phyloP scores from a whole-genome alignment of 1,140 invertebrate genomes.

The Pseudomyrmex gracilis region DNA sequence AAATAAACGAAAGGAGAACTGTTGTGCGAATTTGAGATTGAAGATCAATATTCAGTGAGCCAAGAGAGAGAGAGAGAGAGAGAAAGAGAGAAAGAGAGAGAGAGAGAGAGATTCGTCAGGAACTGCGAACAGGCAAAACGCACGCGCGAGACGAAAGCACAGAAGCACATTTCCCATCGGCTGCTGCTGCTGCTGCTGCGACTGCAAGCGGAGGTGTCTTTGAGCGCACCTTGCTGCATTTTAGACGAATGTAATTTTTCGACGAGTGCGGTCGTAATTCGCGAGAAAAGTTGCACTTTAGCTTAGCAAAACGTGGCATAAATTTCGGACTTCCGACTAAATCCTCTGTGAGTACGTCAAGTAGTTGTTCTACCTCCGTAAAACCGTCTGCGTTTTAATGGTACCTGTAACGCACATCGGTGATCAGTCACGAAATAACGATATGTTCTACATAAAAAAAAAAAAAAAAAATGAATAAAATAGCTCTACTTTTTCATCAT shows the following conservation, averaged over 20 bases:
- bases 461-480: conserved; percentile 8
- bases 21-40: conserved; percentile 64
- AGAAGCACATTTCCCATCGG: conserved; percentile 21
- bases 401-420: background rate
- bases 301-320: too few relatives aligned
- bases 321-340: background rate
- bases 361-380: background rate
- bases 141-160: conserved; percentile 67
- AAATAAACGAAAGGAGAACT: conserved; percentile 17
- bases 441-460: conserved; percentile 17
- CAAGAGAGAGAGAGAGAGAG: conserved; percentile 56
- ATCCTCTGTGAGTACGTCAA: conserved; percentile 26
- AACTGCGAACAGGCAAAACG: conserved; percentile 66
- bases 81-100: conserved; percentile 56
- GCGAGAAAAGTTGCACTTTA: background rate
- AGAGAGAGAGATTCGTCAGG: conserved; percentile 45
- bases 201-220: conserved; percentile 43
- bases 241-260: conserved; percentile 44
- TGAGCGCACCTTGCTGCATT: conserved; percentile 39
- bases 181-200: conserved; percentile 35
- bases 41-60: conserved; percentile 73
- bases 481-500: background rate
- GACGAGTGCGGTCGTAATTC: conserved; percentile 32
- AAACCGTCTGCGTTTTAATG: background rate
- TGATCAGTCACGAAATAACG: background rate